These are phyloP conservation scores for Doryteuthis pealeii DNA, from an alignment of 1,140 invertebrate genomes.

Conservation along the genomic window DNA sequence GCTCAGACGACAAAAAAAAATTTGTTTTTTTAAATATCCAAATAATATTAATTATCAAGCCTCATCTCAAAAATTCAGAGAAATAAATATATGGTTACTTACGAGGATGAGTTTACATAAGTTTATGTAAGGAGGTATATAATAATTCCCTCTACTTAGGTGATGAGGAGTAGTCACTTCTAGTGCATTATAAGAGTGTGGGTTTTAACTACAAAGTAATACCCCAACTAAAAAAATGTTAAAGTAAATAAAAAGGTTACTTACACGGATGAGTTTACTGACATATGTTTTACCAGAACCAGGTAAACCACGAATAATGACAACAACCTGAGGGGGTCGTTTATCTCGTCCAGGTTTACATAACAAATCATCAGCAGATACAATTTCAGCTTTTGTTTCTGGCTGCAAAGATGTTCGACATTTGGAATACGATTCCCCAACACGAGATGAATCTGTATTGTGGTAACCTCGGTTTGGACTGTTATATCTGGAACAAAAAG, in stretches of 20 bases:
- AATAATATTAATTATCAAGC: too few relatives aligned
- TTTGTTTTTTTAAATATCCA: too few relatives aligned
- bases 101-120: too few relatives aligned
- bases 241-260: slow-evolving; percentile 18
- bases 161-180: too few relatives aligned
- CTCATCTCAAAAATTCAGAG: too few relatives aligned
- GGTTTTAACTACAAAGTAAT: too few relatives aligned
- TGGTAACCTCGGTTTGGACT: slow-evolving; percentile 1
- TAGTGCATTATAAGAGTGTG: too few relatives aligned
- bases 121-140: too few relatives aligned
- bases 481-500: neutral
- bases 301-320: slow-evolving; percentile 86
- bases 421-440: neutral
- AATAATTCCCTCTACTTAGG: too few relatives aligned
- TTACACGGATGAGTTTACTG: slow-evolving; percentile 83
- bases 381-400: neutral
- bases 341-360: slow-evolving; percentile 72
- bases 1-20: too few relatives aligned
- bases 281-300: slow-evolving; percentile 88
- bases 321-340: slow-evolving; percentile 79
- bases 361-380: slow-evolving; percentile 78
- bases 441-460: neutral
- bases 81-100: too few relatives aligned
- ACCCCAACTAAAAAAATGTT: too few relatives aligned
- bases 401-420: neutral